A percentile compares a stretch with the other conserved stretches of the same genome.
Evolutionary conservation across 2,888 invertebrate species (phyloP).

Genomic region (Nephrotoma guestfalica): DNA sequence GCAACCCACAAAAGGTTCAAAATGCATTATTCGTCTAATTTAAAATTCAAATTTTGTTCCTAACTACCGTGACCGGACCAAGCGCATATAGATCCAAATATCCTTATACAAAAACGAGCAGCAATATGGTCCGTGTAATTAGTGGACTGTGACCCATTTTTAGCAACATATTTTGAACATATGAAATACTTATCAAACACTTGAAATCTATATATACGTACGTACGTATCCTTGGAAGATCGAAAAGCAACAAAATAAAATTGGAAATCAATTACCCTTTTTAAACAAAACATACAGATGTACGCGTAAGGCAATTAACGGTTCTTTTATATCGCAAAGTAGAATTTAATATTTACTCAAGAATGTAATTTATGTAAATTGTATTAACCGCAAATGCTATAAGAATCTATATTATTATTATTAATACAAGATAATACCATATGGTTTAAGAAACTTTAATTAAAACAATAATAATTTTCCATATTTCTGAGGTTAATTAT

Average conservation of each 20-base stretch:
- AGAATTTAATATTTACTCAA: not conserved
- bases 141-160: not conserved
- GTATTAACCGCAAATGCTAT: not conserved
- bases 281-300: not conserved
- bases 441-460: not conserved
- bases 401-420: not conserved
- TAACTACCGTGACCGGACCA: not conserved
- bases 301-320: not conserved
- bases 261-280: not conserved
- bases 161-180: not conserved
- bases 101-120: not conserved
- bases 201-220: not conserved
- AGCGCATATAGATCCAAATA: not conserved
- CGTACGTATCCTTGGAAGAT: not conserved
- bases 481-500: not conserved
- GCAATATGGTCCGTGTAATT: not conserved
- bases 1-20: not conserved
- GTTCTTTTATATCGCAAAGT: not conserved
- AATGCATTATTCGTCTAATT: not conserved
- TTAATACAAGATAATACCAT: not conserved
- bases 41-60: not conserved
- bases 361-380: not conserved
- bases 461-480: not conserved
- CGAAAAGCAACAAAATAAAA: not conserved
- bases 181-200: not conserved